These are phyloP conservation scores for Sarcophilus harrisii DNA, from an alignment of 2,797 vertebrate species.

Conservation along the genomic window DNA sequence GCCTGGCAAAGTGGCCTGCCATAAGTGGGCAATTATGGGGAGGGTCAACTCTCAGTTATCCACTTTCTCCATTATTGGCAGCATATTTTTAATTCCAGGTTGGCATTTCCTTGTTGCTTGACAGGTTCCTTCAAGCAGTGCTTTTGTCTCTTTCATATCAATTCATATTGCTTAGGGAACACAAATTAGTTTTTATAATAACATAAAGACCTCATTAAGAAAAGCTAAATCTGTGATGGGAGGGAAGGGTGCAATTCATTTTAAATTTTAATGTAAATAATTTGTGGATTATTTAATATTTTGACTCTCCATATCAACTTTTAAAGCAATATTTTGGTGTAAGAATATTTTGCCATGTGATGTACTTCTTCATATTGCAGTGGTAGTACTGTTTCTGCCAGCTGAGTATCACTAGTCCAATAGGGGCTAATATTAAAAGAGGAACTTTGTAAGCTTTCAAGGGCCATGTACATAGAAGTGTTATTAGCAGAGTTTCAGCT, in stretches of 20 bases:
- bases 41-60: not conserved
- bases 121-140: conserved; percentile 2
- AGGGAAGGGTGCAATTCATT: conserved; percentile 32
- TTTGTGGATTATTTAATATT: conserved; percentile 30
- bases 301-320: not conserved
- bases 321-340: conserved; percentile 41
- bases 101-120: not conserved
- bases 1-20: not conserved
- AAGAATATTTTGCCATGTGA: conserved; percentile 37
- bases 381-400: not conserved
- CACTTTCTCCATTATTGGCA: not conserved
- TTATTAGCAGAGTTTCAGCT: not conserved
- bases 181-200: conserved; percentile 42
- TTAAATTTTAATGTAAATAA: conserved; percentile 15
- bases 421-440: not conserved
- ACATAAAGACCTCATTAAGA: conserved; percentile 46
- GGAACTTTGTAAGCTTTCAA: not conserved
- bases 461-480: not conserved
- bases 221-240: conserved; percentile 1
- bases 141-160: conserved; percentile 7
- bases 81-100: conserved; percentile 16
- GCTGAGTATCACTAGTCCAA: not conserved
- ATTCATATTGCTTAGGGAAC: conserved; percentile 32
- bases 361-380: conserved; percentile 5
- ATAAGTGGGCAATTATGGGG: not conserved